Percentiles rank a stretch among this genome's conserved stretches.
Conservation (phyloP, 2,888 invertebrate species). For the Xestia rhomboidea region DNA sequence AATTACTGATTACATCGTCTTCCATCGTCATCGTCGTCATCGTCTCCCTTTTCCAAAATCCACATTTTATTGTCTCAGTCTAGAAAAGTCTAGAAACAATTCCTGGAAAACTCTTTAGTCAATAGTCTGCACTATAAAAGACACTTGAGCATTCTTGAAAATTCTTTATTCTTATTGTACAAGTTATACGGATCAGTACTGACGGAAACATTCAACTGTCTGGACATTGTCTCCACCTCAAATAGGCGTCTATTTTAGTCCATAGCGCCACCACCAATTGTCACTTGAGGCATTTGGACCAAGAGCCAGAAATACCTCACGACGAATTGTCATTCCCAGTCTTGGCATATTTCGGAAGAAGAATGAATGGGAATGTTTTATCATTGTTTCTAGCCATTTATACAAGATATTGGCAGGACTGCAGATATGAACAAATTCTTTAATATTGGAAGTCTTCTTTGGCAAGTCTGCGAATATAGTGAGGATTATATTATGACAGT, state of each 20-base stretch:
- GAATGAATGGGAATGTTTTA: background rate
- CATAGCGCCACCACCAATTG: slow-evolving; percentile 12
- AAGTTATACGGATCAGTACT: background rate
- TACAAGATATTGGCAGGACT: slow-evolving; percentile 7
- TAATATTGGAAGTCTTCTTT: background rate
- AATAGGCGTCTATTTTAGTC: slow-evolving; percentile 16
- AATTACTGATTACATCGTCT: background rate
- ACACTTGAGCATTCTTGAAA: background rate
- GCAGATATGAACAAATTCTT: background rate
- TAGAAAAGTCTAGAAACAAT: background rate
- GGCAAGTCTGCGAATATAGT: too few relatives aligned
- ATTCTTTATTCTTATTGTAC: background rate
- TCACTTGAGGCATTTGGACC: background rate
- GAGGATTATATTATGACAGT: too few relatives aligned
- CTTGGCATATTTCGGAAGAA: slow-evolving; percentile 20
- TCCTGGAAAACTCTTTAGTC: background rate
- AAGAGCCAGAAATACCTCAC: slow-evolving; percentile 5
- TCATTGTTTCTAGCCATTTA: background rate
- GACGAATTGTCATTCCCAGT: background rate
- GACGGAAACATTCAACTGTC: background rate
- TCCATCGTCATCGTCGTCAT: too few relatives aligned
- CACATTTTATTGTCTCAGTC: background rate
- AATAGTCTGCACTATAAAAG: background rate
- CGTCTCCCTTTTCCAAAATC: background rate
- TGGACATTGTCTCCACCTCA: background rate